These are phyloP conservation scores for Lacanobia wlatinum DNA, from an alignment of 2,888 invertebrate genomes.

Conservation along the genomic window DNA sequence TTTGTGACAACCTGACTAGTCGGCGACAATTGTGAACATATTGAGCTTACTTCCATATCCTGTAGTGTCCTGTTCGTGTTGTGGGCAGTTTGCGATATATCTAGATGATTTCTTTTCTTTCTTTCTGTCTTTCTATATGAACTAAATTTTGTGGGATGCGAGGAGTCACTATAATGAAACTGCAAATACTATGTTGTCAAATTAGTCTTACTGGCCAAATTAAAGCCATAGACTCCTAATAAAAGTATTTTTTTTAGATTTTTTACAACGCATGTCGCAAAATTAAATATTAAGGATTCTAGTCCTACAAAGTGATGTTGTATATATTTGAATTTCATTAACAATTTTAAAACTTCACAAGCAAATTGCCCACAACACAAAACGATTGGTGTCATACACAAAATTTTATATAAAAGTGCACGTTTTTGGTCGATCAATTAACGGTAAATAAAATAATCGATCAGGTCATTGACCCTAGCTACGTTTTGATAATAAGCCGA, in stretches of 20 bases:
- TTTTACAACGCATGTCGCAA: conserved; percentile 30
- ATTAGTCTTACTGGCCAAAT: too few species aligned
- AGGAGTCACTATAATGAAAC: conserved; percentile 8
- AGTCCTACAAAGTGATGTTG: conserved; percentile 52
- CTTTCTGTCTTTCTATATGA: too few species aligned
- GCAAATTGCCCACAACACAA: conserved; percentile 43
- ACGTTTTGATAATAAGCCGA: conserved; percentile 39
- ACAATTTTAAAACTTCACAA: not conserved
- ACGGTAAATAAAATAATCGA: conserved; percentile 11
- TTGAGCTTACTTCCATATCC: conserved; percentile 67
- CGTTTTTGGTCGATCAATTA: conserved; percentile 46
- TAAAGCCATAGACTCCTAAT: conserved; percentile 1
- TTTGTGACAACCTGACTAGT: conserved; percentile 70
- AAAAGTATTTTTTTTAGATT: conserved; percentile 10
- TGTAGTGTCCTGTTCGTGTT: conserved; percentile 35
- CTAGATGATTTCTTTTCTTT: too few species aligned
- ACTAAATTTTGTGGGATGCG: conserved; percentile 23
- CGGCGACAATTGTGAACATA: conserved; percentile 66
- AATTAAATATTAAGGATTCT: conserved; percentile 28
- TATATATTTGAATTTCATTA: conserved; percentile 39
- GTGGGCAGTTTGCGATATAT: conserved; percentile 38
- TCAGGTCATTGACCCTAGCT: conserved; percentile 36
- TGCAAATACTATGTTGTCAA: not conserved
- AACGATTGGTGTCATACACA: conserved; percentile 42
- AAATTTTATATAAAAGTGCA: conserved; percentile 57